These are phyloP conservation scores for Clarias gariepinus DNA, from an alignment of 2,113 vertebrate species.

Conservation along the genomic window DNA sequence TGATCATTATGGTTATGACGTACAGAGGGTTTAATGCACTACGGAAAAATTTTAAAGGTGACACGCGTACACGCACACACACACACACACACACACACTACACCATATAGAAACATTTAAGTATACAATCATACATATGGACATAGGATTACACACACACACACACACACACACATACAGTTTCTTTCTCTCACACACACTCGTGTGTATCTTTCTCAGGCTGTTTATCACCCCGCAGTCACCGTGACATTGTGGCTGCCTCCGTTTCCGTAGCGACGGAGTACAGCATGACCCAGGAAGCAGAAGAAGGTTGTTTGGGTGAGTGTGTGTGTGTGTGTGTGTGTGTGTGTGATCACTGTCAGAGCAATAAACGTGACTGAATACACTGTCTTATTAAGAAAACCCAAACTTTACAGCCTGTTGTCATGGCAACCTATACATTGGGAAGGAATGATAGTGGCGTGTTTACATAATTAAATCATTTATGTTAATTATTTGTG, in stretches of 20 bases:
- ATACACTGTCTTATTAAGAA: not conserved
- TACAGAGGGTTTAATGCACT: constrained; percentile 66
- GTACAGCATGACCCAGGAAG: constrained; percentile 35
- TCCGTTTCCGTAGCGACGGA: constrained; percentile 38
- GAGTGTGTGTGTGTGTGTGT: constrained; percentile 32
- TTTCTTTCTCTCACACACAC: not conserved
- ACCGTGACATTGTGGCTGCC: constrained; percentile 20
- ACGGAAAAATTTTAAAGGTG: constrained; percentile 55
- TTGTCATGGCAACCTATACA: not conserved
- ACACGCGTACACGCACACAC: constrained; percentile 3
- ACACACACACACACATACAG: constrained; percentile 6
- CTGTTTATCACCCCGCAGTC: constrained; percentile 39
- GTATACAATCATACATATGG: not conserved
- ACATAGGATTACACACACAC: not conserved
- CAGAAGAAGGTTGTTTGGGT: constrained; percentile 38
- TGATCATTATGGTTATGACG: constrained; percentile 70
- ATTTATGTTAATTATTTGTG: not conserved
- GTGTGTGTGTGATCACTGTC: not conserved
- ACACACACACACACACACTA: not conserved
- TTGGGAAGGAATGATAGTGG: too few species aligned
- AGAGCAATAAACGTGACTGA: not conserved
- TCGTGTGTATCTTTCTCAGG: constrained; percentile 25
- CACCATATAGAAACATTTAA: not conserved
- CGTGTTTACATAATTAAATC: not conserved
- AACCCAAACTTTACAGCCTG: not conserved